phyloP scores from a whole-genome alignment of 2,797 vertebrate genomes.

The Megaceryle alcyon region DNA sequence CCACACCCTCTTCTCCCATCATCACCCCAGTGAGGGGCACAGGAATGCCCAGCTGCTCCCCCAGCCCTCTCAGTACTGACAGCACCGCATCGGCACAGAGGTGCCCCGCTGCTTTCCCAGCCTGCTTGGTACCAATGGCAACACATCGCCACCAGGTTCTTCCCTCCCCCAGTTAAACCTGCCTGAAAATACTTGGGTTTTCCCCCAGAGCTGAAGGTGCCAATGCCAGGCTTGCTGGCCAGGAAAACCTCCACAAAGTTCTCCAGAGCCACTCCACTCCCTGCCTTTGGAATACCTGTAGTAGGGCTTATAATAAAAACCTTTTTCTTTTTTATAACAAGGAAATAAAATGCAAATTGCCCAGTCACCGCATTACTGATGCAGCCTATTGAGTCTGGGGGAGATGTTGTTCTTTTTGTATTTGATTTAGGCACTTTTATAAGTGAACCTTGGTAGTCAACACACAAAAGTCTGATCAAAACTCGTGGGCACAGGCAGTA shows the following conservation, averaged over 20 bases:
- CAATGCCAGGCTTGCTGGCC: rapidly evolving
- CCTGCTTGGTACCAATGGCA: not conserved
- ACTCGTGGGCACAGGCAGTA: not conserved
- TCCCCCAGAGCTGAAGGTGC: not conserved
- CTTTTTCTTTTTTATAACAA: not conserved
- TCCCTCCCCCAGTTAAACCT: not conserved
- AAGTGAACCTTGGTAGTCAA: not conserved
- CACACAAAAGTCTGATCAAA: not conserved
- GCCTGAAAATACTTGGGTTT: not conserved
- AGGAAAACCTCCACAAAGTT: not conserved
- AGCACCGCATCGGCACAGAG: not conserved
- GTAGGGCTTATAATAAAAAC: not conserved
- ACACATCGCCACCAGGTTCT: not conserved
- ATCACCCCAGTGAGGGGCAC: not conserved
- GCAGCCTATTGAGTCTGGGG: not conserved
- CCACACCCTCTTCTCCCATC: not conserved
- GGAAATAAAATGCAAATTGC: not conserved
- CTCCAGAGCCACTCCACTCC: not conserved
- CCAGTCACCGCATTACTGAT: rapidly evolving
- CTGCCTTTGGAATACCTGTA: not conserved
- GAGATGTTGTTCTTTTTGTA: not conserved
- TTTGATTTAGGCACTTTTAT: not conserved
- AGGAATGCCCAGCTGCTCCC: not conserved
- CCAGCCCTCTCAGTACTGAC: rapidly evolving
- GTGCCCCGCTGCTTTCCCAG: not conserved